phyloP scores from a whole-genome alignment of 2,888 invertebrate genomes.

The Chloromyia formosa region DNA sequence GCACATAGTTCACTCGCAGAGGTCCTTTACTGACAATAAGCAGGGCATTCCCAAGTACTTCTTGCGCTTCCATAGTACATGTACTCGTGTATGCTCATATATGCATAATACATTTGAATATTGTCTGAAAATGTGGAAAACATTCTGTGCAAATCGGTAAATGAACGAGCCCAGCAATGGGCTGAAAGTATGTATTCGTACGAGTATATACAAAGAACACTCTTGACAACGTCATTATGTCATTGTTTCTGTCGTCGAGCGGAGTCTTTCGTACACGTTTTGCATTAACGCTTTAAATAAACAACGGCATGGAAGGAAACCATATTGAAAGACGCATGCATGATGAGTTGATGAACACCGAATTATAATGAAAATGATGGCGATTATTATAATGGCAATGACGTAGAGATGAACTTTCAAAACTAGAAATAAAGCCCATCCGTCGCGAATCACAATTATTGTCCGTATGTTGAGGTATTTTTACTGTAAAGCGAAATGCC shows the following conservation, averaged over 20 bases:
- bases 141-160: slow-evolving; percentile 50
- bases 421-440: too few relatives aligned
- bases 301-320: background rate
- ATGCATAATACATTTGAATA: slow-evolving; percentile 50
- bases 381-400: background rate
- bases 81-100: slow-evolving; percentile 48
- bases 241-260: slow-evolving; percentile 46
- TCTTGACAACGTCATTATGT: slow-evolving; percentile 50
- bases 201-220: slow-evolving; percentile 38
- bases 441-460: too few relatives aligned
- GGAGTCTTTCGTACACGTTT: background rate
- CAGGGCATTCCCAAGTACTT: slow-evolving; percentile 46
- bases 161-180: slow-evolving; percentile 45
- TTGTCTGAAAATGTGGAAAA: slow-evolving; percentile 24
- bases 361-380: slow-evolving; percentile 17
- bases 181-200: background rate
- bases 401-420: too few relatives aligned
- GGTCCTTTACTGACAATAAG: slow-evolving; percentile 37
- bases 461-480: too few relatives aligned
- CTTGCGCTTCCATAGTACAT: slow-evolving; percentile 50
- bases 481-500: too few relatives aligned
- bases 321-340: background rate
- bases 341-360: slow-evolving; percentile 18
- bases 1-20: slow-evolving; percentile 27
- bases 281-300: background rate